Percentiles rank a stretch among this genome's conserved stretches.
Conservation (phyloP, 2,888 invertebrate genomes). For the Bibio marci region DNA sequence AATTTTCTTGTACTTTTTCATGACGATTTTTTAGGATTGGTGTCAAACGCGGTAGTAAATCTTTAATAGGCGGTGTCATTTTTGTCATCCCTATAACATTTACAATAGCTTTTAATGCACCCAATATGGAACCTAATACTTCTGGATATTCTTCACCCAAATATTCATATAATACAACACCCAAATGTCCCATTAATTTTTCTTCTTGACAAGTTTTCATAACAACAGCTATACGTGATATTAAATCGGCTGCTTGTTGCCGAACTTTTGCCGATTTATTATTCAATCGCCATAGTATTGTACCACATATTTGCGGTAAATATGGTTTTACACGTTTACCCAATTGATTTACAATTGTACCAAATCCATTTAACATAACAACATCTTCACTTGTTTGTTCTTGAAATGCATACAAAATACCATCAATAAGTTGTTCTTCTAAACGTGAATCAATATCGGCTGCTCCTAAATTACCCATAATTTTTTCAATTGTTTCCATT, state of each 20-base stretch:
- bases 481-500: constrained; percentile 99
- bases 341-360: constrained; percentile 94
- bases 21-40: constrained; percentile 95
- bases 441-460: constrained; percentile 95
- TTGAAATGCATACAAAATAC: constrained; percentile 98
- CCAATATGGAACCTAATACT: constrained; percentile 93
- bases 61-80: constrained; percentile 99
- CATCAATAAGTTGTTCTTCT: constrained; percentile 98
- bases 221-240: constrained; percentile 93
- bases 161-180: constrained; percentile 97
- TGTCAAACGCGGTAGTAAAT: constrained; percentile 86
- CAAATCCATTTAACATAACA: constrained; percentile 98
- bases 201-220: constrained; percentile 99
- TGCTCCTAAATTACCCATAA: constrained; percentile 92
- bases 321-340: constrained; percentile 97
- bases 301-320: constrained; percentile 98
- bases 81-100: constrained; percentile 99
- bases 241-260: constrained; percentile 98
- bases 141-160: constrained; percentile 99
- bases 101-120: constrained; percentile 96
- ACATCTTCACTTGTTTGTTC: constrained; percentile 99
- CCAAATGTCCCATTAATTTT: constrained; percentile 98
- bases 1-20: constrained; percentile 98
- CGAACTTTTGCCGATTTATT: constrained; percentile 99
- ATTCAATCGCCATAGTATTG: constrained; percentile 97